A percentile compares a stretch with the other conserved stretches of the same genome.
These are phyloP conservation scores for Lepidothrix coronata DNA, from an alignment of 2,113 vertebrate genomes.

Conservation along the genomic window DNA sequence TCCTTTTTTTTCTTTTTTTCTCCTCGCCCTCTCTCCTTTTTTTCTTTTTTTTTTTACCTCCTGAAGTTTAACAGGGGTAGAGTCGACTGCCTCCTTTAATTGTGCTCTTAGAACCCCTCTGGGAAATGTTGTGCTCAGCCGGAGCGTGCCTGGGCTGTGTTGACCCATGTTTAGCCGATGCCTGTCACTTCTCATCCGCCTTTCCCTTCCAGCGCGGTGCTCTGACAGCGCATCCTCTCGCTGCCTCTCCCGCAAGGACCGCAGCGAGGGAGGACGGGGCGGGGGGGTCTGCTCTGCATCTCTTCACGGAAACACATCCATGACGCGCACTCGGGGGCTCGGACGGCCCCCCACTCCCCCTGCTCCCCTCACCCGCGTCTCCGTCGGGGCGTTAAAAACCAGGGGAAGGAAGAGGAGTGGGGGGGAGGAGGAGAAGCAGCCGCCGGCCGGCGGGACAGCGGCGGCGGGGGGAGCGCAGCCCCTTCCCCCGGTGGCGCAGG, in stretches of 20 bases:
- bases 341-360: not conserved
- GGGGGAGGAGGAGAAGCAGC: not conserved
- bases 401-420: too few species aligned
- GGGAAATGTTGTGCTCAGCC: conserved; percentile 21
- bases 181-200: conserved; percentile 43
- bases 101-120: conserved; percentile 3
- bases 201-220: not conserved
- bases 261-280: not conserved
- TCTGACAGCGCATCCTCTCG: not conserved
- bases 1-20: not conserved
- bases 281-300: not conserved
- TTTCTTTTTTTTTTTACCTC: accelerated
- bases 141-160: not conserved
- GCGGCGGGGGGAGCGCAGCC: not conserved
- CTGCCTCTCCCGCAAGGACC: not conserved
- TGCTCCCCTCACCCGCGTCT: not conserved
- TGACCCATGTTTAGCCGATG: conserved; percentile 25
- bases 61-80: not conserved
- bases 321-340: not conserved
- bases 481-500: not conserved
- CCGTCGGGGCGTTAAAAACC: not conserved
- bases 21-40: accelerated
- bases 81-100: not conserved
- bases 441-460: not conserved
- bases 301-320: not conserved